Evolutionary conservation across 2,797 vertebrate species (phyloP).

Genomic region (Ceyx erithaca): DNA sequence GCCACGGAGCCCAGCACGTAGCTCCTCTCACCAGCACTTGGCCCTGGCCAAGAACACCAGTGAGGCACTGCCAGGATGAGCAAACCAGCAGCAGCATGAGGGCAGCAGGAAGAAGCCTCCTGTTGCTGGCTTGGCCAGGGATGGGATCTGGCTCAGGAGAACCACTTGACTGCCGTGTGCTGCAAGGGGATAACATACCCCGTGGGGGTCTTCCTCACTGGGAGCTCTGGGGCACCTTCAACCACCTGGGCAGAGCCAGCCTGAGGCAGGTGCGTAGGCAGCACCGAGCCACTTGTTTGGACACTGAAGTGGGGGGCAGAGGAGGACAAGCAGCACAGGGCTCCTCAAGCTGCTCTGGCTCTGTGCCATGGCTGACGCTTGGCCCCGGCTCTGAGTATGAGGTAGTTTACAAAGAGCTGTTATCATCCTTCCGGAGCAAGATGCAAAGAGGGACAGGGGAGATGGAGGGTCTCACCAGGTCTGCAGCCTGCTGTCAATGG

Average conservation of each 20-base stretch:
- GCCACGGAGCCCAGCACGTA: not conserved
- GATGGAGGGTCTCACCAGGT: not conserved
- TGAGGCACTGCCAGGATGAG: not conserved
- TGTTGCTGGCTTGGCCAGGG: not conserved
- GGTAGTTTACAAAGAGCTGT: constrained; percentile 10
- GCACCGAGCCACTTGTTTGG: accelerated
- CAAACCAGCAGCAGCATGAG: not conserved
- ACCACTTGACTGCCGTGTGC: not conserved
- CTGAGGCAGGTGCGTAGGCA: not conserved
- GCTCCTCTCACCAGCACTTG: not conserved
- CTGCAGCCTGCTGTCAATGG: not conserved
- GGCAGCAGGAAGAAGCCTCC: not conserved
- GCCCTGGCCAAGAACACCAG: not conserved
- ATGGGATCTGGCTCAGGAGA: not conserved
- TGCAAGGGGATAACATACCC: not conserved
- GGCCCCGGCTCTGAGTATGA: constrained; percentile 18
- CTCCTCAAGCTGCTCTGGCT: not conserved
- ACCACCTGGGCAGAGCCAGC: not conserved
- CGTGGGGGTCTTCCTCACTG: accelerated
- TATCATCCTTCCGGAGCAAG: not conserved
- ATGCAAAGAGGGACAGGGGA: not conserved
- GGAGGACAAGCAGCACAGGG: not conserved
- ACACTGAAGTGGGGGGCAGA: accelerated
- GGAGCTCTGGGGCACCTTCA: not conserved
- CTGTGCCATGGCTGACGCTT: not conserved